Percentiles rank a stretch among this genome's conserved stretches.
Conservation (phyloP, 2,797 vertebrate genomes). For the Acanthurus tractus region DNA sequence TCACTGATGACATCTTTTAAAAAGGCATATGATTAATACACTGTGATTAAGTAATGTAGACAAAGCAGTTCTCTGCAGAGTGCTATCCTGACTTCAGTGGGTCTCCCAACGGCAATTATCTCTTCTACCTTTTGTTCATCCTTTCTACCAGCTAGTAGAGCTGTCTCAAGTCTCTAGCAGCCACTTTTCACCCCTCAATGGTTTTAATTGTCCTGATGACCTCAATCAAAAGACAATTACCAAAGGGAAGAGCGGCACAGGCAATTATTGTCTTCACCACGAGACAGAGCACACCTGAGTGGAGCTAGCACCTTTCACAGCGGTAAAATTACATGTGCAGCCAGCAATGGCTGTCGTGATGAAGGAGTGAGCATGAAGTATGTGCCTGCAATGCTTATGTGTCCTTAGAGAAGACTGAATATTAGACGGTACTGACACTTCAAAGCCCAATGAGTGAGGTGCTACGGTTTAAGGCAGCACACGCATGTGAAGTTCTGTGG, state of each 20-base stretch:
- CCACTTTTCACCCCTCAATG: constrained; percentile 87
- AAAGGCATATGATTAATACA: constrained; percentile 53
- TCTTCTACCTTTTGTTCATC: constrained; percentile 71
- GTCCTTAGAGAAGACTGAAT: constrained; percentile 57
- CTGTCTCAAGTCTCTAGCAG: constrained; percentile 75
- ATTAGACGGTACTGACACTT: constrained; percentile 63
- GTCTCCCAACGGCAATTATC: constrained; percentile 58
- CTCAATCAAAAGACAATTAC: constrained; percentile 99
- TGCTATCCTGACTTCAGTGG: constrained; percentile 48
- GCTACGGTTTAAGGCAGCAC: constrained; percentile 42
- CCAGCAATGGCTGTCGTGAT: constrained; percentile 64
- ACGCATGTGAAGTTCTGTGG: constrained; percentile 25
- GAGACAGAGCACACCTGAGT: constrained; percentile 91
- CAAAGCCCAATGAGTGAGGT: constrained; percentile 56
- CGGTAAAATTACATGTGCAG: constrained; percentile 85
- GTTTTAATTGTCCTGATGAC: constrained; percentile 95
- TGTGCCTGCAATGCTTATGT: constrained; percentile 66
- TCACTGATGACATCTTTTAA: constrained; percentile 18
- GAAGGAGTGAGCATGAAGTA: constrained; percentile 60
- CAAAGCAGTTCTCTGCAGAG: constrained; percentile 49
- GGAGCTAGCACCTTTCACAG: constrained; percentile 86
- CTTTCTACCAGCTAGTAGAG: constrained; percentile 64
- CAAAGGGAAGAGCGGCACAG: constrained; percentile 84
- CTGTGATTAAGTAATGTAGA: constrained; percentile 40
- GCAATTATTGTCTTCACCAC: constrained; percentile 92